These are phyloP conservation scores for Scomber scombrus DNA, from an alignment of 2,113 vertebrate genomes.

Conservation along the genomic window DNA sequence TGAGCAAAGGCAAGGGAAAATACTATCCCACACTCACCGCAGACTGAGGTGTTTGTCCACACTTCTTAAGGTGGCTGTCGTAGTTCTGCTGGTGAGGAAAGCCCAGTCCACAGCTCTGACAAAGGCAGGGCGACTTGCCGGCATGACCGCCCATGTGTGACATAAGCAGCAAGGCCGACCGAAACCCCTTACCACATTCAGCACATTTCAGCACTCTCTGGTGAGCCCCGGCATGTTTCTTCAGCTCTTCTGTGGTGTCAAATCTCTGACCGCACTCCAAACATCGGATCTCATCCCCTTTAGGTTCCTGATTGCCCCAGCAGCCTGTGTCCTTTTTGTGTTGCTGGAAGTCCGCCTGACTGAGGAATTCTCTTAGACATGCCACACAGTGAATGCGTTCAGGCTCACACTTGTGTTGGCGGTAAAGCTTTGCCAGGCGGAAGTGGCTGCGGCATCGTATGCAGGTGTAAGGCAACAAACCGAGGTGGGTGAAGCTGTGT, in stretches of 20 bases:
- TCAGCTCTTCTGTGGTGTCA: conserved; percentile 86
- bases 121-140: conserved; percentile 88
- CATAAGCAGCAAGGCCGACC: conserved; percentile 89
- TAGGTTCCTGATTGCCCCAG: conserved; percentile 82
- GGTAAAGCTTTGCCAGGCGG: conserved; percentile 81
- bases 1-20: background rate
- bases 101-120: conserved; percentile 90
- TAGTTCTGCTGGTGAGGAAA: conserved; percentile 87
- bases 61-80: conserved; percentile 83
- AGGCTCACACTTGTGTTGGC: conserved; percentile 81
- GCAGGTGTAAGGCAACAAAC: conserved; percentile 89
- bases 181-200: conserved; percentile 92
- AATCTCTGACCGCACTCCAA: conserved; percentile 90
- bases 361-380: conserved; percentile 81
- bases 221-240: conserved; percentile 90
- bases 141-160: conserved; percentile 94
- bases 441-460: conserved; percentile 82
- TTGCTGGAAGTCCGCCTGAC: conserved; percentile 79
- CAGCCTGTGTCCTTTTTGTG: conserved; percentile 87
- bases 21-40: conserved; percentile 64
- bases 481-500: conserved; percentile 86
- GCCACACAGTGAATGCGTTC: conserved; percentile 83
- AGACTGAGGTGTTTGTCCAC: conserved; percentile 62
- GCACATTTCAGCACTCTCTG: conserved; percentile 91
- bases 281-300: conserved; percentile 83